Conservation (phyloP, 2,113 vertebrate genomes). For the Meles meles region DNA sequence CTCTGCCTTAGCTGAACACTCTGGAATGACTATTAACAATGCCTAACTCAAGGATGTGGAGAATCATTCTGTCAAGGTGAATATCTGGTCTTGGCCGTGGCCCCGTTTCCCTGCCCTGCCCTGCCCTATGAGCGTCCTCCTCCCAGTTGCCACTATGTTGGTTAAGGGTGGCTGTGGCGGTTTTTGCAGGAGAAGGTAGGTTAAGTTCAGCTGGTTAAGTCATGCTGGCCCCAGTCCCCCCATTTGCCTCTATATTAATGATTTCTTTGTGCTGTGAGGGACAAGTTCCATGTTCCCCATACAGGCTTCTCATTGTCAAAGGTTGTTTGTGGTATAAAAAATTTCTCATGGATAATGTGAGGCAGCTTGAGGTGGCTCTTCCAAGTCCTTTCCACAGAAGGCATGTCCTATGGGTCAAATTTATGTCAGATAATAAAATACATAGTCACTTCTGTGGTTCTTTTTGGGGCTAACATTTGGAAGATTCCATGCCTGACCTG, state of each 20-base stretch:
- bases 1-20: neutral
- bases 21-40: neutral
- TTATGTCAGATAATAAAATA: neutral
- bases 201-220: neutral
- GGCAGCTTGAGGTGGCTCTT: neutral
- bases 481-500: neutral
- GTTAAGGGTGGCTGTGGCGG: neutral
- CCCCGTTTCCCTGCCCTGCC: neutral
- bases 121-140: no score
- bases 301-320: neutral
- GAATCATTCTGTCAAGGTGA: neutral
- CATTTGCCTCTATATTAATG: neutral
- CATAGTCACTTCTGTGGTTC: neutral
- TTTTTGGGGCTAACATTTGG: neutral
- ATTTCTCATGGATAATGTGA: neutral
- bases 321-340: neutral
- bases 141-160: neutral
- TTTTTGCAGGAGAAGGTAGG: fast-evolving
- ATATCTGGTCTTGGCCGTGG: neutral
- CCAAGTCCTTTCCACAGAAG: neutral
- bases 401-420: neutral
- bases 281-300: neutral
- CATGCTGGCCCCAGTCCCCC: fast-evolving
- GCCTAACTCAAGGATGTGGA: neutral
- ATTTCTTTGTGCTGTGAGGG: neutral